A percentile compares a stretch with the other conserved stretches of the same genome.
Conservation (phyloP, 1,140 invertebrate genomes). For the Aphidius gifuensis region DNA sequence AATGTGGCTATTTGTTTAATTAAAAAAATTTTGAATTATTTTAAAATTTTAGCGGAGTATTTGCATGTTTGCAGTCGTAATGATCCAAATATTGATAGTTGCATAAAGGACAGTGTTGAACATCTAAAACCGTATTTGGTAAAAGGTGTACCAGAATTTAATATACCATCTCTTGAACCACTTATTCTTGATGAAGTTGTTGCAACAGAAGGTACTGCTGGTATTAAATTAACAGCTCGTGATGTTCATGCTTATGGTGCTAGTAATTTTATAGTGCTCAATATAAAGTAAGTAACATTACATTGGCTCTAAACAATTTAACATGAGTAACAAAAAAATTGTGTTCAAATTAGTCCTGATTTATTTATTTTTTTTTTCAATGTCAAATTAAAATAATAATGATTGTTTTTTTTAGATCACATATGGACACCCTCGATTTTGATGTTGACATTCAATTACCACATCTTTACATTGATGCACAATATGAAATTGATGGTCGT, state of each 20-base stretch:
- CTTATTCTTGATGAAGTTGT: constrained; percentile 61
- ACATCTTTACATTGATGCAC: constrained; percentile 57
- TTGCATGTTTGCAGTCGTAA: constrained; percentile 59
- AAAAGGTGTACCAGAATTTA: constrained; percentile 57
- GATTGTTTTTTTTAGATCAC: constrained; percentile 46
- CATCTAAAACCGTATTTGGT: constrained; percentile 47
- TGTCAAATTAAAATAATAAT: too few species aligned
- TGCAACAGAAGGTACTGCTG: constrained; percentile 51
- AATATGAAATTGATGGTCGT: constrained; percentile 62
- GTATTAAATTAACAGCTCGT: constrained; percentile 56
- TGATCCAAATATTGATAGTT: constrained; percentile 58
- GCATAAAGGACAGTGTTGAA: constrained; percentile 56
- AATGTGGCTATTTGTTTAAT: neutral
- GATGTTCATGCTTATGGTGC: constrained; percentile 60
- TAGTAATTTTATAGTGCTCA: constrained; percentile 60
- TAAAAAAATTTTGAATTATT: neutral
- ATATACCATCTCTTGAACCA: constrained; percentile 62
- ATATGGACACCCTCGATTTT: constrained; percentile 51
- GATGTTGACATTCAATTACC: constrained; percentile 58
- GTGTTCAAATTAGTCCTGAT: constrained; percentile 2
- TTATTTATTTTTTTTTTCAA: neutral
- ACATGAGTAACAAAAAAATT: constrained; percentile 2
- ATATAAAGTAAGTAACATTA: constrained; percentile 54
- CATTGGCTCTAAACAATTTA: neutral
- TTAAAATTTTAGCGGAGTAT: constrained; percentile 56